Evolutionary conservation across 2,113 vertebrate genomes (phyloP), one percentile per base, ranked within the genome.

Genomic region (Shinisaurus crocodilurus): DNA sequence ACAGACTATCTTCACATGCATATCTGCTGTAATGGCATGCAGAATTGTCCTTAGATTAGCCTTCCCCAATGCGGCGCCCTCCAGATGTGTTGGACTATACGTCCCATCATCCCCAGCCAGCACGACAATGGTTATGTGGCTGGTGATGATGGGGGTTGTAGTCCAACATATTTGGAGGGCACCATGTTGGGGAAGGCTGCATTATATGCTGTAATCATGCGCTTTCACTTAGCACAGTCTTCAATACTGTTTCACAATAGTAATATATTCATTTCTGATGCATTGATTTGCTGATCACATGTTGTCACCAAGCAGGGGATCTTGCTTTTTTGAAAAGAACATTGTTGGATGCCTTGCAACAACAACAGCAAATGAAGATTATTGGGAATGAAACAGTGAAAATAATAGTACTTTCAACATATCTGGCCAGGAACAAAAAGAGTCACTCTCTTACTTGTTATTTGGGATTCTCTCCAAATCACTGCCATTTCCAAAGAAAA

Each of bases 401-500:
- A 29, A 63, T 67, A 25, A 34, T 79, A 88, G 32, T 67, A 69
- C 34, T 40, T 86, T 91, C 91, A 90, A 29, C 13, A 32, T 89
- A 75, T 92, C 91, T 48, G 25, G n/a, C 72, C 84, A 92, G 69
- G 43, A 6, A n/a, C 48, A 84, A 40, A 80, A 88, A 63, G 43
- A 67, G 89, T 89, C 82, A 65, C 40, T 29, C 48, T 23, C 2
- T 37, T 86, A 18, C 63, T 69, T 76, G 23, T 60, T 45, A 69
- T 69, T 37, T 80, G 23, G 20, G 18, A 67, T n/a, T 88, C 57
- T 69, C 57, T 72, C 43, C 82, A 67, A 83, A 83, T 32, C 3
- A 43, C 25, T 65, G n/a, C 5, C 57, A 43, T 67, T 83, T 63
- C 50, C 75, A 69, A 88, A 80, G 43, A 85, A 85, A 85, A 50